Base-by-base conservation (phyloP, 1,140 invertebrate genomes). In the Scaptomyza hsui region DNA sequence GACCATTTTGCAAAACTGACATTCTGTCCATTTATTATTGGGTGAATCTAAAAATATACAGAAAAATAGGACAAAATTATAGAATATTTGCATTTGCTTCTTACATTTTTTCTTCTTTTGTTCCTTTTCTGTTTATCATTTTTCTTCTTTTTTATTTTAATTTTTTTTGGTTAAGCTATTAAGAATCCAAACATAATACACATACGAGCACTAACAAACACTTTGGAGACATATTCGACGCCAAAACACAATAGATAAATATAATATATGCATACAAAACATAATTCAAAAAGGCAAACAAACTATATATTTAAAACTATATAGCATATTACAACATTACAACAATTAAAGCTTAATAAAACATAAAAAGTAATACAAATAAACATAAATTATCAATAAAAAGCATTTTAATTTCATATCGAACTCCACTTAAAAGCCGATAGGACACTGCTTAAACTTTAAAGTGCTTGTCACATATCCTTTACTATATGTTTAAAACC, bases 1-100 rank as follows among this genome's bases (percentile, higher is more conserved):
- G 70, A 91, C 89, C 79, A 91, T 90, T 90, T 91, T 91, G 89
- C 91, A 91, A 90, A 91, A 91, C 60, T 91, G 89, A 91, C 91
- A 91, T 90, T 91, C 90, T 77, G 91, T 91, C 91, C 91, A 91
- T 68, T 91, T 91, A 89, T 90, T 91, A 89, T 91, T 91, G 80
- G 90, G 78, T 74, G 89, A 91, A 91, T 91, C 90, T 91, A 91
- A 91, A 91, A 91, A 91, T 91, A 91, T 90, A 91, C 73, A 91
- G 83, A 91, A 89, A 83, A 82, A 88, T 73, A 78, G 61, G 68
- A 70, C 82, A 82, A 73, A n/a, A 89, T 69, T 88, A 78, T 56
- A 75, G 60, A 47, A 57, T 47, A 57, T 37, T 63, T 44, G 51
- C 55, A 42, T 45, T 26, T 47, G n/a, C 41, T 44, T 57, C n/a